phyloP scores from a whole-genome alignment of 2,113 vertebrate species.

The Pollachius pollachius region DNA sequence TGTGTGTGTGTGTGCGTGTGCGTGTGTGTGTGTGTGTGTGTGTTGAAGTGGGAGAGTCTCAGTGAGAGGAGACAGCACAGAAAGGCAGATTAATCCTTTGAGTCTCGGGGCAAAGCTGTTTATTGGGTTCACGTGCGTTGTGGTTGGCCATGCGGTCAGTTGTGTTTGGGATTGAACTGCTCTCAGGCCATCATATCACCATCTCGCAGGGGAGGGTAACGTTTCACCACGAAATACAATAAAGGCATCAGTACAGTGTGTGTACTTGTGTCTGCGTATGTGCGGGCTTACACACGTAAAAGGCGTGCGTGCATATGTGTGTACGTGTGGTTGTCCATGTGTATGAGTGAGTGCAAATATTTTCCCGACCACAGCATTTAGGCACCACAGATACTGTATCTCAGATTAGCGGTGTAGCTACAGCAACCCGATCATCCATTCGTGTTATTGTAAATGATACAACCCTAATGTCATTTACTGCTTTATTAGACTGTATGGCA shows the following conservation, averaged over 20 bases:
- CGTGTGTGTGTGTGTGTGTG: neutral
- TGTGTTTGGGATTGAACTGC: conserved; percentile 37
- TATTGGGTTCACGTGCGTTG: conserved; percentile 63
- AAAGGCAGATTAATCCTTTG: conserved; percentile 50
- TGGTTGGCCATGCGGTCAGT: conserved; percentile 47
- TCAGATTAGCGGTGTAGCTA: neutral
- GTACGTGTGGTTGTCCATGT: conserved; percentile 4
- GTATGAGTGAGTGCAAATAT: neutral
- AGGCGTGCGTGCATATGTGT: neutral
- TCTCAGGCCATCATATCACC: neutral
- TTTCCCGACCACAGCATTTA: neutral
- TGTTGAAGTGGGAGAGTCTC: conserved; percentile 38
- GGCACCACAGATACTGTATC: neutral
- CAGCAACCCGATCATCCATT: too few species aligned
- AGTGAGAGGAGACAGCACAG: conserved; percentile 55
- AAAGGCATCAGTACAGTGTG: conserved; percentile 28
- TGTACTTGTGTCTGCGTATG: conserved; percentile 3
- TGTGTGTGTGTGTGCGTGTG: neutral
- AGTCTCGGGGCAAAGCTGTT: conserved; percentile 41
- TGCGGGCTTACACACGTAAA: neutral
- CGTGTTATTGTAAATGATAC: too few species aligned
- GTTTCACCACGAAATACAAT: conserved; percentile 19
- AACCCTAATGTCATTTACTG: too few species aligned
- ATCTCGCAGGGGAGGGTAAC: conserved; percentile 23
- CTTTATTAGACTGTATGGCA: too few species aligned